These are phyloP conservation scores for Globodera rostochiensis DNA, from an alignment of 1,140 invertebrate genomes.

Conservation along the genomic window DNA sequence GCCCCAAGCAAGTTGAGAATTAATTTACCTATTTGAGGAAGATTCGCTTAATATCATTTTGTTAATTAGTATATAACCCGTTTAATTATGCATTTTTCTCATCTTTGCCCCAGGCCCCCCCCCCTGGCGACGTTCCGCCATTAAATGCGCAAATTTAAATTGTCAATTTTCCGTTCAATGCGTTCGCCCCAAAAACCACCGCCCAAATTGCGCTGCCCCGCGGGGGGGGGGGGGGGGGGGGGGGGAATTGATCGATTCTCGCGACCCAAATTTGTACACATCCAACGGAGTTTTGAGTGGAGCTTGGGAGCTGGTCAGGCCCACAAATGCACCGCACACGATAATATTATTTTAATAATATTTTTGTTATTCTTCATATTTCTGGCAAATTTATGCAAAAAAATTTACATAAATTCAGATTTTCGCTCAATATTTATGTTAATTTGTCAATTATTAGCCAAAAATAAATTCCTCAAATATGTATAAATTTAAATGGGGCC, in stretches of 20 bases:
- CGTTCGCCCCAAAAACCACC: background rate
- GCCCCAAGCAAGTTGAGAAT: no score
- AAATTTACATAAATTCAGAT: background rate
- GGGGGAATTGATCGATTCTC: background rate
- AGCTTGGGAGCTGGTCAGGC: background rate
- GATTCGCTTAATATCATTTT: no score
- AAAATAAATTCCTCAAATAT: no score
- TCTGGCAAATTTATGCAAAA: background rate
- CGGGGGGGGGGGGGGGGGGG: no score
- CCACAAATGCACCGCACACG: background rate
- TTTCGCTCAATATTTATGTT: no score
- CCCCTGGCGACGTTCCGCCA: background rate
- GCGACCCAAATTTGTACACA: constrained; percentile 2
- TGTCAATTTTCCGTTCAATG: background rate
- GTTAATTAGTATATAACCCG: no score
- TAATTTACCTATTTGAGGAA: no score
- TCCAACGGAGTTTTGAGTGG: background rate
- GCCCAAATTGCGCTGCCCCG: background rate
- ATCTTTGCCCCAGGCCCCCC: background rate
- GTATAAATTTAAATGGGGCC: no score
- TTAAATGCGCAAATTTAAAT: background rate
- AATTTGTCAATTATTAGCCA: no score
- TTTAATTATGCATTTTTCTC: no score
- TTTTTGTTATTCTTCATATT: no score
- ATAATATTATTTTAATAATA: background rate